A percentile compares a stretch with the other conserved stretches of the same genome.
These are phyloP conservation scores for Drosophila equinoxialis DNA, from an alignment of 1,140 invertebrate species.

Conservation along the genomic window DNA sequence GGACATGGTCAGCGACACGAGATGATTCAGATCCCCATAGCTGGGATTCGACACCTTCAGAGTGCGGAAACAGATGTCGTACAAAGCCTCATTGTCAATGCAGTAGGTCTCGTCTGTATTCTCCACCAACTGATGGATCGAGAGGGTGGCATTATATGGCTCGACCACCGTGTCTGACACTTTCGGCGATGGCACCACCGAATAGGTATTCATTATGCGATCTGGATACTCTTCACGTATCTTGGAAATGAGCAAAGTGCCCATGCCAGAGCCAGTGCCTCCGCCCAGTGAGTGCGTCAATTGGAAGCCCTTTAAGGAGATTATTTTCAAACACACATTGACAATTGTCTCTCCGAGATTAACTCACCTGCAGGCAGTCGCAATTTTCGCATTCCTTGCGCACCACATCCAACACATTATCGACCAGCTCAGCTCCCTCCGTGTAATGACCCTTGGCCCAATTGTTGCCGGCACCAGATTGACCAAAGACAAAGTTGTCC, in stretches of 20 bases:
- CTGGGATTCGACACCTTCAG: constrained; percentile 90
- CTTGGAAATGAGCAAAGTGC: constrained; percentile 90
- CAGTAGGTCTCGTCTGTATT: constrained; percentile 93
- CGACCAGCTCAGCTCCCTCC: constrained; percentile 89
- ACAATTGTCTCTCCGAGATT: neutral
- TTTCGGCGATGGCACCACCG: constrained; percentile 90
- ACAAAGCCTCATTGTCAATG: constrained; percentile 94
- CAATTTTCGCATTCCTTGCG: constrained; percentile 90
- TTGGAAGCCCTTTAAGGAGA: constrained; percentile 88
- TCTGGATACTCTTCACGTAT: constrained; percentile 92
- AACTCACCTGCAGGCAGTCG: constrained; percentile 86
- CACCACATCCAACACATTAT: constrained; percentile 91
- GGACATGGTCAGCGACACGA: constrained; percentile 90
- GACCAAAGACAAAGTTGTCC: constrained; percentile 89
- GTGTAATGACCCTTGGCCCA: constrained; percentile 91
- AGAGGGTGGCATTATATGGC: constrained; percentile 91
- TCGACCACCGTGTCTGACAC: constrained; percentile 92
- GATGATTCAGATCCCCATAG: constrained; percentile 91
- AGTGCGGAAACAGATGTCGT: constrained; percentile 95
- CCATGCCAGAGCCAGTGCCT: constrained; percentile 92
- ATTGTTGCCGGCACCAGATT: constrained; percentile 84
- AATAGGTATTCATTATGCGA: constrained; percentile 94
- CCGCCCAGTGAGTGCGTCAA: constrained; percentile 90
- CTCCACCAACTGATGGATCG: constrained; percentile 91
- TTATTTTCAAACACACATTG: neutral